Conservation (phyloP, 1,140 invertebrate species). For the Nixonia krombeini region DNA sequence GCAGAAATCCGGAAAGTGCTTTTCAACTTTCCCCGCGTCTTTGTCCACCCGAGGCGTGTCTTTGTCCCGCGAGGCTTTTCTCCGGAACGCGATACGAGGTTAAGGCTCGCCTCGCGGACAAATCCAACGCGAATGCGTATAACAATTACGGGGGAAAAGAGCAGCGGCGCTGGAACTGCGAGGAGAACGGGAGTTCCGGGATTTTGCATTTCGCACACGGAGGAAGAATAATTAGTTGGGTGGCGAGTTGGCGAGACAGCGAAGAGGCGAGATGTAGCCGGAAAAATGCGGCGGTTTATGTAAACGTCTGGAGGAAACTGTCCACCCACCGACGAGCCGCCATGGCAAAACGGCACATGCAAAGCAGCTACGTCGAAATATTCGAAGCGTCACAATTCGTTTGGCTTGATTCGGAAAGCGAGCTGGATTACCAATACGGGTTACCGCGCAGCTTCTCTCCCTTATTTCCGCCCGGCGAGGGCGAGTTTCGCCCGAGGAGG, state of each 20-base stretch:
- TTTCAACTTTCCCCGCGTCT: no score
- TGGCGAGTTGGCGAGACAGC: background rate
- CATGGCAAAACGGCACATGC: background rate
- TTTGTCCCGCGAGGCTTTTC: no score
- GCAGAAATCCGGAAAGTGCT: no score
- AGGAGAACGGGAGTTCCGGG: no score
- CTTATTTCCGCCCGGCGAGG: conserved; percentile 1
- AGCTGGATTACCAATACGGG: background rate
- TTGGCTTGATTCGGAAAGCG: conserved; percentile 29
- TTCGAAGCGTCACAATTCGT: conserved; percentile 11
- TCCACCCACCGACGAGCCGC: conserved; percentile 18
- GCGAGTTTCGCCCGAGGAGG: background rate
- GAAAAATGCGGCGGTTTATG: conserved; percentile 23
- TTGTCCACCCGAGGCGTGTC: no score
- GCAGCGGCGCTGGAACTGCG: background rate
- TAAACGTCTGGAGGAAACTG: conserved; percentile 24
- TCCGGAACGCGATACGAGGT: background rate
- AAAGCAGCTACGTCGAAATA: conserved; percentile 10
- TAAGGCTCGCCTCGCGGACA: background rate
- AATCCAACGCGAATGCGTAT: background rate
- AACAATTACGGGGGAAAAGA: background rate
- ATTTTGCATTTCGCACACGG: background rate
- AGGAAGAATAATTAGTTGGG: background rate
- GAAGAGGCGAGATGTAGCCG: background rate
- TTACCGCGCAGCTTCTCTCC: conserved; percentile 3